Conservation (phyloP, 2,888 invertebrate species). For the Tetramorium bicarinatum region DNA sequence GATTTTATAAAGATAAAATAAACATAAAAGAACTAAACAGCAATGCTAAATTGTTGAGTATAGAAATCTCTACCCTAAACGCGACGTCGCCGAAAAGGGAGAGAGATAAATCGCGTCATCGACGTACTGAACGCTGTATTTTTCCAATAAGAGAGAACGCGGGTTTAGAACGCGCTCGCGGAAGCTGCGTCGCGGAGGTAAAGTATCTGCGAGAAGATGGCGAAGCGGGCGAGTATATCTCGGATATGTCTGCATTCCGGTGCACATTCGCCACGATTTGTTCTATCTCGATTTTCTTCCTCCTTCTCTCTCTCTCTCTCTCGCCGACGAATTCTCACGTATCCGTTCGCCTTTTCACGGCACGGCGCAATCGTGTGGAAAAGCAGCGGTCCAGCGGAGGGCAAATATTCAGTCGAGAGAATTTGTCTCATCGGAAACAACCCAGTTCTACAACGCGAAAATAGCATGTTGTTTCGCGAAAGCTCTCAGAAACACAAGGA, state of each 20-base stretch:
- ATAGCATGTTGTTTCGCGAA: conserved; percentile 22
- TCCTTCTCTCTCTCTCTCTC: no score
- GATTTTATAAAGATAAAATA: not conserved
- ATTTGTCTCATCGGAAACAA: conserved; percentile 56
- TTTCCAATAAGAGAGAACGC: conserved; percentile 51
- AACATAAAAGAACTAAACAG: conserved; percentile 4
- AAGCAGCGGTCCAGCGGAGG: conserved; percentile 49
- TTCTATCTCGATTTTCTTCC: conserved; percentile 31
- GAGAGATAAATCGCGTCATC: conserved; percentile 52
- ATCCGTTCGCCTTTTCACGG: conserved; percentile 53
- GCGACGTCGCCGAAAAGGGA: conserved; percentile 15
- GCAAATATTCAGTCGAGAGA: conserved; percentile 51
- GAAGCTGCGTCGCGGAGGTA: conserved; percentile 39
- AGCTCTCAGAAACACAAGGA: not conserved
- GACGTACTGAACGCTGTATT: conserved; percentile 45
- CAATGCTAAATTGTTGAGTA: conserved; percentile 9
- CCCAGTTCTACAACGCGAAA: conserved; percentile 42
- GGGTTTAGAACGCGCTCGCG: conserved; percentile 29
- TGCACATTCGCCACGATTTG: conserved; percentile 58
- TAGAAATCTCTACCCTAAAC: conserved; percentile 35
- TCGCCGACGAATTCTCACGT: conserved; percentile 44
- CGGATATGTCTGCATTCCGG: conserved; percentile 60
- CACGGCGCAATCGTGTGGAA: conserved; percentile 58
- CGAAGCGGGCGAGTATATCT: conserved; percentile 37
- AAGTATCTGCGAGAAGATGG: conserved; percentile 48